Evolutionary conservation across 2,797 vertebrate species (phyloP).

Genomic region (Lates japonicus): DNA sequence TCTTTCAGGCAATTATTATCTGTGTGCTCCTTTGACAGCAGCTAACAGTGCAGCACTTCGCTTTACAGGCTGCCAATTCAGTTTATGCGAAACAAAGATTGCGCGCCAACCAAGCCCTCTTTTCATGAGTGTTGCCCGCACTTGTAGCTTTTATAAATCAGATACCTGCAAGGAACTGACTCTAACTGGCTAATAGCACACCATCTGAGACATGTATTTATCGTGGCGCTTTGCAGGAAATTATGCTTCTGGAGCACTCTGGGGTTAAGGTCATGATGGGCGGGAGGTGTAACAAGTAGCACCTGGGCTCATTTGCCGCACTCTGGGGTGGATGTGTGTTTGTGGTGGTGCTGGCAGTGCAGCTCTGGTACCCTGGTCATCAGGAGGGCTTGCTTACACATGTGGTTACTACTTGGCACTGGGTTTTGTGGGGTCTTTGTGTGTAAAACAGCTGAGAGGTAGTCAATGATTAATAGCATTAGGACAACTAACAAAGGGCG

Average conservation of each 20-base stretch:
- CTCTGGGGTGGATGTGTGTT: conserved; percentile 24
- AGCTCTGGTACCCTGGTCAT: conserved; percentile 28
- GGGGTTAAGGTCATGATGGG: conserved; percentile 36
- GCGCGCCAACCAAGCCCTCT: conserved; percentile 50
- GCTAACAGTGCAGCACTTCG: conserved; percentile 56
- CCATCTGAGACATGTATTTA: conserved; percentile 36
- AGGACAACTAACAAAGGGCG: not conserved
- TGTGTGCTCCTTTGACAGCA: conserved; percentile 59
- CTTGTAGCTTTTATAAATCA: conserved; percentile 38
- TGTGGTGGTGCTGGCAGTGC: not conserved
- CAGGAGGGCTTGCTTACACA: conserved; percentile 17
- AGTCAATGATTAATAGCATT: not conserved
- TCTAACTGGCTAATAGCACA: conserved; percentile 40
- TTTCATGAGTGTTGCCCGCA: conserved; percentile 37
- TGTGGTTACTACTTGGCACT: conserved; percentile 15
- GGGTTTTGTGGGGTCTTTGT: conserved; percentile 13
- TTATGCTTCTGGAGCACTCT: conserved; percentile 12
- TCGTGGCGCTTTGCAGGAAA: conserved; percentile 17
- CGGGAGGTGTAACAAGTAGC: conserved; percentile 33
- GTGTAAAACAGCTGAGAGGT: conserved; percentile 29
- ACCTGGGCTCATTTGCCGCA: conserved; percentile 19
- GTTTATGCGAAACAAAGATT: conserved; percentile 47
- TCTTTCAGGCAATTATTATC: conserved; percentile 40
- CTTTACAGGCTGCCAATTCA: conserved; percentile 52
- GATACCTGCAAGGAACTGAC: conserved; percentile 30